Conservation (phyloP, 92 coral and sea anemone genomes). For the Bergia sp. region DNA sequence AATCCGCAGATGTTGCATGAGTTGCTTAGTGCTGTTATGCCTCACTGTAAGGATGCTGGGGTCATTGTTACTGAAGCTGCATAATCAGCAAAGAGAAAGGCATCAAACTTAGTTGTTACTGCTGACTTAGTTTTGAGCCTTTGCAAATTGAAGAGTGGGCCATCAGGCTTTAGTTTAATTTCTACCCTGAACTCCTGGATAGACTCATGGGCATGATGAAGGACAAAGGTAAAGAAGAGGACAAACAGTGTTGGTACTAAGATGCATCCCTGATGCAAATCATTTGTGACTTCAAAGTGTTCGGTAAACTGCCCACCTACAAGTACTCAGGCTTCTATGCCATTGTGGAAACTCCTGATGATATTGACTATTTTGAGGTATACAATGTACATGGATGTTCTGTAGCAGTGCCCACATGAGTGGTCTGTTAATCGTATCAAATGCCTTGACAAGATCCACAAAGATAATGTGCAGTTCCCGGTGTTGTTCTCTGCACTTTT, state of each 20-base stretch:
- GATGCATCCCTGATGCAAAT: not conserved
- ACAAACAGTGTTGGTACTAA: not conserved
- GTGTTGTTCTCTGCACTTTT: conserved; percentile 4
- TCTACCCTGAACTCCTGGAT: conserved; percentile 3
- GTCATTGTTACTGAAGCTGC: conserved; percentile 14
- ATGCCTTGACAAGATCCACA: not conserved
- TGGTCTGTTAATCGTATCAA: conserved; percentile 1
- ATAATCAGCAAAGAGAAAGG: conserved; percentile 18
- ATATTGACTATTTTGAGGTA: not conserved
- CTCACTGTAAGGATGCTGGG: not conserved
- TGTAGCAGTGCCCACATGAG: conserved; percentile 5
- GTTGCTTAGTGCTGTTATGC: conserved; percentile 5
- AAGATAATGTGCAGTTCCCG: not conserved
- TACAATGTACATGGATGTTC: not conserved
- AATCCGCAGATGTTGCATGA: conserved; percentile 16
- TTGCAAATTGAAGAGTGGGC: conserved; percentile 6
- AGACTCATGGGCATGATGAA: not conserved
- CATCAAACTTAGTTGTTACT: conserved; percentile 1
- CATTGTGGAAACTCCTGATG: not conserved
- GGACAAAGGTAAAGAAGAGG: not conserved
- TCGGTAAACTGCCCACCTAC: not conserved
- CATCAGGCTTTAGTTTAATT: conserved; percentile 11
- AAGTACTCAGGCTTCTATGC: not conserved
- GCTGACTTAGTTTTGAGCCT: conserved; percentile 18
- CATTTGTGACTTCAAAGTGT: not conserved